A percentile compares a stretch with the other conserved stretches of the same genome.
These are phyloP conservation scores for Excalfactoria chinensis DNA, from an alignment of 2,113 vertebrate species.

Conservation along the genomic window DNA sequence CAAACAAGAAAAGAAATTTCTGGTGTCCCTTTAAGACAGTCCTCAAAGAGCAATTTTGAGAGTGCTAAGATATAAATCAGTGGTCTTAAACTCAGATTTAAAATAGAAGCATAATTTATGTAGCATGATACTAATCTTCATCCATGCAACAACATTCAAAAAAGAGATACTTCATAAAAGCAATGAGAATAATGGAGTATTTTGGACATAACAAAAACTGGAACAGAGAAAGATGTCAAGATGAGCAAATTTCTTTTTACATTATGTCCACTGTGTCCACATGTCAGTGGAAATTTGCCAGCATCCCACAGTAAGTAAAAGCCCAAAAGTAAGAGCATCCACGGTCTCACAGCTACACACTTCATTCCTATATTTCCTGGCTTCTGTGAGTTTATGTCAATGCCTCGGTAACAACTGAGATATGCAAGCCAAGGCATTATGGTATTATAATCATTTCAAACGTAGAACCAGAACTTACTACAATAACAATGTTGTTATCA, in stretches of 20 bases:
- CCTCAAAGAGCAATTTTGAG: background rate
- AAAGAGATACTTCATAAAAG: background rate
- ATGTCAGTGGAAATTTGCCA: background rate
- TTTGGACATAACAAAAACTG: background rate
- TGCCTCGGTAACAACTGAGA: background rate
- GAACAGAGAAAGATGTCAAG: background rate
- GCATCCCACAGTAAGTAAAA: background rate
- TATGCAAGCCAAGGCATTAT: background rate
- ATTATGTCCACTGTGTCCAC: background rate
- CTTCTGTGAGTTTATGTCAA: background rate
- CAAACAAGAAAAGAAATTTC: background rate
- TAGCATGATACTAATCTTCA: background rate
- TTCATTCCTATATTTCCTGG: background rate
- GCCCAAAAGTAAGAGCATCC: background rate
- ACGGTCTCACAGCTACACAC: background rate
- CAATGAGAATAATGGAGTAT: background rate
- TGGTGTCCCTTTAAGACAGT: background rate
- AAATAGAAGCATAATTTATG: background rate
- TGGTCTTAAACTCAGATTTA: background rate
- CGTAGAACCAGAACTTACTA: background rate
- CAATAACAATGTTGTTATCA: background rate
- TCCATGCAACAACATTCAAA: background rate
- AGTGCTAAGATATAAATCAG: background rate
- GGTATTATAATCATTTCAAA: background rate
- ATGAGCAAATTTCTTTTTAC: background rate